A percentile compares a stretch with the other conserved stretches of the same genome.
Conservation (phyloP, 2,113 vertebrate genomes). For the Stegastes partitus region DNA sequence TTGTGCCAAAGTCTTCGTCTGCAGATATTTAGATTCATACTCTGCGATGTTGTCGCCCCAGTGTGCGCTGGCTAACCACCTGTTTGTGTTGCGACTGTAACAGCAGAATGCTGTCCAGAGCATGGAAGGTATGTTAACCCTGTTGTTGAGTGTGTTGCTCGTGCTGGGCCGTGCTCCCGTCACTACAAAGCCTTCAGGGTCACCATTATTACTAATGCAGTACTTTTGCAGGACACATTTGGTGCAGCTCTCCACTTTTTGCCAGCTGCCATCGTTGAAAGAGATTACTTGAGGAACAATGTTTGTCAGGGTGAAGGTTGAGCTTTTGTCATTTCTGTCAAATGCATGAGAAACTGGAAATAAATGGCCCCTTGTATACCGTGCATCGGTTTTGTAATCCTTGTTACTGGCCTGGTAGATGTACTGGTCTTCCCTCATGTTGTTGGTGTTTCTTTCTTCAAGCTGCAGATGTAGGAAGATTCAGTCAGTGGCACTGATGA, state of each 20-base stretch:
- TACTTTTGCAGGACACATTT: conserved; percentile 37
- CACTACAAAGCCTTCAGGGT: conserved; percentile 15
- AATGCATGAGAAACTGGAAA: background rate
- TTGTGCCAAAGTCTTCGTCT: conserved; percentile 24
- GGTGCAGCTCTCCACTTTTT: conserved; percentile 20
- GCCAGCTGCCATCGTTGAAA: conserved; percentile 51
- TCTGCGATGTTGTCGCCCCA: conserved; percentile 8
- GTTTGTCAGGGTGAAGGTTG: conserved; percentile 39
- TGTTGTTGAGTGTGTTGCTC: background rate
- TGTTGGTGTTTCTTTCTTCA: background rate
- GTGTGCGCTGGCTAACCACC: conserved; percentile 42
- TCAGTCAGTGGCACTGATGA: background rate
- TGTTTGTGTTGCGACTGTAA: background rate
- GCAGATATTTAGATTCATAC: conserved; percentile 4
- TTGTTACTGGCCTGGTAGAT: background rate
- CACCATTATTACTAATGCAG: background rate
- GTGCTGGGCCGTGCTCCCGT: conserved; percentile 23
- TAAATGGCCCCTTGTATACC: background rate
- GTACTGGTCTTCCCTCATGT: background rate
- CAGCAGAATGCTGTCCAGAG: conserved; percentile 67
- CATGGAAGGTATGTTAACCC: conserved; percentile 33
- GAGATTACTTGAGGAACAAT: conserved; percentile 13
- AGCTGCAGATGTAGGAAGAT: conserved; percentile 5
- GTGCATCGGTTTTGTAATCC: fast-evolving
- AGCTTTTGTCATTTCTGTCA: fast-evolving